Evolutionary conservation across 2,888 invertebrate genomes (phyloP), one percentile per base, ranked within the genome.

Genomic region (Caenorhabditis macrosperma): DNA sequence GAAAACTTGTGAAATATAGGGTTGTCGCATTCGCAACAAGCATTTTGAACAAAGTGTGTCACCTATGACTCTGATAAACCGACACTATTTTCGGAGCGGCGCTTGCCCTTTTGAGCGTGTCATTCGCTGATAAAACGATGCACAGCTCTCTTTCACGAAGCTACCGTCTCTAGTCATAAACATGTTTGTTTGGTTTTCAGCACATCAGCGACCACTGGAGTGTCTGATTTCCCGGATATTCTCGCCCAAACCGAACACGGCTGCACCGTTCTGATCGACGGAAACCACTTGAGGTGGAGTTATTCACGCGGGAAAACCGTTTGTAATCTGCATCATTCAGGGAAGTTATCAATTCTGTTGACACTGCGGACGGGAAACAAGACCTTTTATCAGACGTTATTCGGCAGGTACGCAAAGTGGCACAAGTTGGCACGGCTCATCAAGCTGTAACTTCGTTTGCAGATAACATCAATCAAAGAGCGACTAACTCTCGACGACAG

Each of bases 211-310:
- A 83, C 86, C 30, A 83, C 85, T 12, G 81, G 82, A 9, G 64
- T 82, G 9, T 78, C 78, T 54, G 88, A 88, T 55, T 85, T 85
- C 69, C 88, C 88, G 10, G 88, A 88, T 76, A 87, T 88, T 54
- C 82, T 88, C 12, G 88, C 88, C 20, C 88, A 88, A 71, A 88
- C 87, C n/a, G 87, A 88, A 61, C 82, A 86, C 69, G 86, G 86
- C 46, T 88, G 88, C 60, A 83, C 87, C 30, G 88, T 88, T 24
- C 71, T 88, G 57, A 88, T 88, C 44, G 88, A 88, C 83, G 87
- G 88, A 15, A 85, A 82, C 68, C 81, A 84, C 35, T 69, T 87
- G 28, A 74, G 83, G 83, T 83, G 12, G n/a, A n/a, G 2, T n/a
- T 17, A 17, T n/a, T n/a, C n/a, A n/a, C n/a, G n/a, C n/a, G n/a